Evolutionary conservation across 2,888 invertebrate genomes (phyloP).

Genomic region (Ceramica pisi): DNA sequence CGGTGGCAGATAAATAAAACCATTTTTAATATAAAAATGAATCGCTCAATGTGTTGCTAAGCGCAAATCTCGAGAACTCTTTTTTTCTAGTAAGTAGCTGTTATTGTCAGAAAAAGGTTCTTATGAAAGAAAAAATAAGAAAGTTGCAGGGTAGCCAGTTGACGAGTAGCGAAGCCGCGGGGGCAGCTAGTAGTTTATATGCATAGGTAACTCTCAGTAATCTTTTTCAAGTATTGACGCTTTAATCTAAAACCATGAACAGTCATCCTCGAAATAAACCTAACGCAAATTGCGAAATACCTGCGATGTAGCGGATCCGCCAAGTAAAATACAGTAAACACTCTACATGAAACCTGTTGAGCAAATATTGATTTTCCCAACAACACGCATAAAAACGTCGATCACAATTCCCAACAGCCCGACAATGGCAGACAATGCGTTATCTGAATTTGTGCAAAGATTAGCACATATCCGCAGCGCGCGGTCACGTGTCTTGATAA

Average conservation of each 20-base stretch:
- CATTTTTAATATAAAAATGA: too few relatives aligned
- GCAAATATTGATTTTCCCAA: conserved; percentile 56
- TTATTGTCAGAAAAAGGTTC: too few relatives aligned
- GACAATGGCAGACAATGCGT: conserved; percentile 55
- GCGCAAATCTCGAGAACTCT: too few relatives aligned
- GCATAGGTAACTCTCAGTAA: not conserved
- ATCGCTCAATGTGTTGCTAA: too few relatives aligned
- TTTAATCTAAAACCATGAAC: not conserved
- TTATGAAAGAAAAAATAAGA: too few relatives aligned
- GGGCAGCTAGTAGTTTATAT: too few relatives aligned
- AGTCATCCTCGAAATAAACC: not conserved
- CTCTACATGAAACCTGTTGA: conserved; percentile 39
- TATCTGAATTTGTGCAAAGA: conserved; percentile 62
- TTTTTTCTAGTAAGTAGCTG: too few relatives aligned
- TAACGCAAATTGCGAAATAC: not conserved
- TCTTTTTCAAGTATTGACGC: not conserved
- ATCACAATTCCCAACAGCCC: conserved; percentile 49
- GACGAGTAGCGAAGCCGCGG: too few relatives aligned
- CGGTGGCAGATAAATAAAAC: too few relatives aligned
- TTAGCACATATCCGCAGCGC: conserved; percentile 62
- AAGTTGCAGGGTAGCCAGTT: too few relatives aligned
- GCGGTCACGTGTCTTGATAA: conserved; percentile 57
- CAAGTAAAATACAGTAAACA: conserved; percentile 5
- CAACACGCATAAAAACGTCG: conserved; percentile 53
- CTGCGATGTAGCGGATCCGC: not conserved